Percentiles rank a stretch among this genome's conserved stretches.
phyloP scores from a whole-genome alignment of 2,113 vertebrate genomes.

The Scomber japonicus region DNA sequence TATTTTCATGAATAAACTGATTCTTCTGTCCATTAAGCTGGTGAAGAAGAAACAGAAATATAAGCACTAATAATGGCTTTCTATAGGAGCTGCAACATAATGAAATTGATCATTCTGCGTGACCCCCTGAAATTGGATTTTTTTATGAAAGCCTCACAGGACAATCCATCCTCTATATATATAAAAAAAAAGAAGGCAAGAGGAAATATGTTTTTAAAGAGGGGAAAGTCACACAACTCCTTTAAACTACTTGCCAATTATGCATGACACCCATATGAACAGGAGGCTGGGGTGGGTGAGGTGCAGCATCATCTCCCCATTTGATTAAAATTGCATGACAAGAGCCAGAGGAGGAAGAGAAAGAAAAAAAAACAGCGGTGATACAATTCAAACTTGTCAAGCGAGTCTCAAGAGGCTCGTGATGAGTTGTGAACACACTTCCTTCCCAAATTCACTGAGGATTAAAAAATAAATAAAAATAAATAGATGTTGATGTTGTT shows the following conservation, averaged over 20 bases:
- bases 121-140: slow-evolving; percentile 73
- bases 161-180: slow-evolving; percentile 34
- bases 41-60: slow-evolving; percentile 50
- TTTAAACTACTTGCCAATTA: slow-evolving; percentile 41
- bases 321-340: slow-evolving; percentile 72
- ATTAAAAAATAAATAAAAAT: slow-evolving; percentile 20
- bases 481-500: neutral
- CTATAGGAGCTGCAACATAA: slow-evolving; percentile 60
- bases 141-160: slow-evolving; percentile 65
- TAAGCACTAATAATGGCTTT: slow-evolving; percentile 52
- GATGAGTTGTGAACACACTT: slow-evolving; percentile 26
- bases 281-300: slow-evolving; percentile 9
- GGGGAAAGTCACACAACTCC: slow-evolving; percentile 14
- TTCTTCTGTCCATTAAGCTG: slow-evolving; percentile 45
- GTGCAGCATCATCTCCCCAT: slow-evolving; percentile 6
- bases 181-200: slow-evolving; percentile 6
- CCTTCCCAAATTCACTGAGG: slow-evolving; percentile 27
- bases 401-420: slow-evolving; percentile 44
- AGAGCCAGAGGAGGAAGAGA: slow-evolving; percentile 42
- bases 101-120: slow-evolving; percentile 75
- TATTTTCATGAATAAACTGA: slow-evolving; percentile 42
- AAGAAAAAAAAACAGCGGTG: slow-evolving; percentile 27
- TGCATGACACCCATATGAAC: slow-evolving; percentile 22
- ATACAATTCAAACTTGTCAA: slow-evolving; percentile 60
- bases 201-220: slow-evolving; percentile 29